phyloP scores from a whole-genome alignment of 2,113 vertebrate genomes.

The Podiceps cristatus region DNA sequence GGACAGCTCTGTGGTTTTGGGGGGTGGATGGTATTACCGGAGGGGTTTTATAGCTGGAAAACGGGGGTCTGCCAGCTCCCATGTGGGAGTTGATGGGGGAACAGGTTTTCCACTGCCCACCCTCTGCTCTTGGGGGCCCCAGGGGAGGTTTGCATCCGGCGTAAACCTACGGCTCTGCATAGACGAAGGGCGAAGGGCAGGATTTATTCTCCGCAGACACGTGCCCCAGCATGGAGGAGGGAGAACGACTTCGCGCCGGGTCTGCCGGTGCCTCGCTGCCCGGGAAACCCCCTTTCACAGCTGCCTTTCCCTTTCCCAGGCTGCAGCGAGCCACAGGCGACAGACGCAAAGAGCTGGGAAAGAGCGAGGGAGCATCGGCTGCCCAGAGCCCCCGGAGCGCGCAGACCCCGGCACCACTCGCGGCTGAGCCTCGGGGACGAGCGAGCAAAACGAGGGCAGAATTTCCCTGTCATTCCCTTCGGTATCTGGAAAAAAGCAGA shows the following conservation, averaged over 20 bases:
- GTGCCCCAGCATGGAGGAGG: too few relatives aligned
- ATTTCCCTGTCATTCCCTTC: background rate
- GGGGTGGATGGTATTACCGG: background rate
- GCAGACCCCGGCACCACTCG: rapidly evolving
- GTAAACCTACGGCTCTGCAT: background rate
- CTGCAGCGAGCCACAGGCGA: background rate
- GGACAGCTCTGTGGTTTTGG: background rate
- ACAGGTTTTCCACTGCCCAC: background rate
- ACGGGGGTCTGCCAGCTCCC: background rate
- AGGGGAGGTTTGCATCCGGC: background rate
- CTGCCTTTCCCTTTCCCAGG: background rate
- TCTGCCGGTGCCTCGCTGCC: background rate
- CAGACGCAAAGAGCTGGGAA: background rate
- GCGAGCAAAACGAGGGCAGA: rapidly evolving
- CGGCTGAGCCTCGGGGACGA: background rate
- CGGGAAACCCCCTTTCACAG: rapidly evolving
- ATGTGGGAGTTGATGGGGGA: rapidly evolving
- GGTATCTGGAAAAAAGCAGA: too few relatives aligned
- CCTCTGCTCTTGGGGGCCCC: rapidly evolving
- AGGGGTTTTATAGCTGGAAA: background rate
- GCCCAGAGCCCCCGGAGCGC: background rate
- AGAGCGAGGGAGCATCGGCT: background rate
- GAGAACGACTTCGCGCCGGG: background rate
- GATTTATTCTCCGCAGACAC: background rate
- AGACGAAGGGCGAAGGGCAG: background rate